Percentiles rank a stretch among this genome's conserved stretches.
phyloP scores from a whole-genome alignment of 2,888 invertebrate species.

The Mechanitis messenoides region DNA sequence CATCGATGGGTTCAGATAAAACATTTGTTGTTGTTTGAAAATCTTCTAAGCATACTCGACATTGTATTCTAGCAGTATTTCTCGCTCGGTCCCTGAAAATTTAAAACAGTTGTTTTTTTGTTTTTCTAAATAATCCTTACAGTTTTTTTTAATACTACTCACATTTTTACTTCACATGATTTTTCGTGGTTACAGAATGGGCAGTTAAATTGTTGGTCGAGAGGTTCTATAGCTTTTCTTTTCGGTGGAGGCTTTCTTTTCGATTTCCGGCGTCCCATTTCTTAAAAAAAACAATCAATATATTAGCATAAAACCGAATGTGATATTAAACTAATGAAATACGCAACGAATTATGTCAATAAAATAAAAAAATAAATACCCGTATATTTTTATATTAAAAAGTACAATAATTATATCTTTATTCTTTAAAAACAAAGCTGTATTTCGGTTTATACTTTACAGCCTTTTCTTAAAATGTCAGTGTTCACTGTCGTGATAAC shows the following conservation, averaged over 20 bases:
- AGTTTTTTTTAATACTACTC: conserved; percentile 51
- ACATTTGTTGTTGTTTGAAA: conserved; percentile 98
- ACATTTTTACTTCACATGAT: conserved; percentile 99
- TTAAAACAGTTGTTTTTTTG: conserved; percentile 5
- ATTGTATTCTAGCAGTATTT: conserved; percentile 95
- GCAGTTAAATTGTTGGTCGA: conserved; percentile 98
- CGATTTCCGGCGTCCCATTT: conserved; percentile 97
- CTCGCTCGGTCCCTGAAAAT: conserved; percentile 92
- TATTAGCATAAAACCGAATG: neutral
- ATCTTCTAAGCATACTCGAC: conserved; percentile 96
- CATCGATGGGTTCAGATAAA: conserved; percentile 97
- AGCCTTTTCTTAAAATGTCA: conserved; percentile 4
- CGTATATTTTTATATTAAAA: neutral
- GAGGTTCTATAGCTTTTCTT: conserved; percentile 92
- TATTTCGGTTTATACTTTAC: neutral
- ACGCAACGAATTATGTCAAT: too few species aligned
- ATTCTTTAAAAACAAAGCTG: neutral
- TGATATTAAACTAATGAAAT: too few species aligned
- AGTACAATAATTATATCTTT: neutral
- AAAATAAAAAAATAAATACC: neutral
- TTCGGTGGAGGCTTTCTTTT: conserved; percentile 98
- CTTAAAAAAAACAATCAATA: conserved; percentile 33
- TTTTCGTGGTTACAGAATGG: conserved; percentile 99
- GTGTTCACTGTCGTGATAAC: neutral
- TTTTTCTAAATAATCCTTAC: neutral